phyloP scores from a whole-genome alignment of 2,113 vertebrate genomes.

The Geothlypis trichas region DNA sequence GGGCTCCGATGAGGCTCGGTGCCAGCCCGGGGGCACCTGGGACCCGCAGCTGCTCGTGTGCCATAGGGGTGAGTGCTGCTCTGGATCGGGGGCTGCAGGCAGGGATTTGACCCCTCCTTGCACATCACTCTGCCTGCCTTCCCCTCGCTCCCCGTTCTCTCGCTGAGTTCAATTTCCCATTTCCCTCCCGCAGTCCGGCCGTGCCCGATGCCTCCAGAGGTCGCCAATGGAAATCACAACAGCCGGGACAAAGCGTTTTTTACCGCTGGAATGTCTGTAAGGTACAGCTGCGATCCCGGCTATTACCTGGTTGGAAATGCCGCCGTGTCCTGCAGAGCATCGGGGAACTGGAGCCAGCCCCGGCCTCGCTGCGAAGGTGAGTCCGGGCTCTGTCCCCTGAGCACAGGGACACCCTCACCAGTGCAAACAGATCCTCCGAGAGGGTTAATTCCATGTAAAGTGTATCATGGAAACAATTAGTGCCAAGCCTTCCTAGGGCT shows the following conservation, averaged over 20 bases:
- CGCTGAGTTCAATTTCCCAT: rapidly evolving
- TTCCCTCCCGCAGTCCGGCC: background rate
- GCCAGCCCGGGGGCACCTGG: background rate
- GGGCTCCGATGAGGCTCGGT: rapidly evolving
- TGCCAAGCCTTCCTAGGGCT: rapidly evolving
- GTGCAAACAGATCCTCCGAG: background rate
- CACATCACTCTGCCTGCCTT: rapidly evolving
- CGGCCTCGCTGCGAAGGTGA: background rate
- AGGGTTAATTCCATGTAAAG: background rate
- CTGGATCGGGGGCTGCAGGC: background rate
- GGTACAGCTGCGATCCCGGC: background rate
- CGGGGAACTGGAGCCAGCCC: slow-evolving; percentile 53
- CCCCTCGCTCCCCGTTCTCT: rapidly evolving
- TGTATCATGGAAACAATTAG: too few relatives aligned
- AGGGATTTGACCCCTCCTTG: background rate
- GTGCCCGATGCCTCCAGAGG: background rate
- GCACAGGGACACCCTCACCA: background rate
- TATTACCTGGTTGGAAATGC: background rate
- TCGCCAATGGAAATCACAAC: background rate
- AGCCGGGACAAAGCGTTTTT: background rate
- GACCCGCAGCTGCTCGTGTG: background rate
- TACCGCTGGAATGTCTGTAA: background rate
- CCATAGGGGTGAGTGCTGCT: background rate
- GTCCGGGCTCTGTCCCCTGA: background rate
- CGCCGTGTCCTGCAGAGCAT: background rate